These are phyloP conservation scores for Bostrychus sinensis DNA, from an alignment of 2,113 vertebrate species.

Conservation along the genomic window DNA sequence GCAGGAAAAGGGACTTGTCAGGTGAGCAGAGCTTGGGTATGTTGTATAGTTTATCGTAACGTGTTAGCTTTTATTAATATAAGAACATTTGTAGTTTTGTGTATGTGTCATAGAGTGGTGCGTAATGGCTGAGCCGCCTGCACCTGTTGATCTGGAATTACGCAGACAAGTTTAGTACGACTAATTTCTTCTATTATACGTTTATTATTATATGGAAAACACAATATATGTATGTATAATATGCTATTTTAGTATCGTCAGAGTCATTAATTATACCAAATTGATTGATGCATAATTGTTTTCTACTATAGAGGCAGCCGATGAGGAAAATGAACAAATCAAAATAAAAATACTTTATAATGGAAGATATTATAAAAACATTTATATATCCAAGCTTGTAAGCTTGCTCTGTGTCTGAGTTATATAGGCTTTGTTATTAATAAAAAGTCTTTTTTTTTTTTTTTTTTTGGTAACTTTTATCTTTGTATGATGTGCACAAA, in stretches of 20 bases:
- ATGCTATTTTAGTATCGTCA: neutral
- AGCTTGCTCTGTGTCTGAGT: no score
- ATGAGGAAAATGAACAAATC: no score
- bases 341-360: no score
- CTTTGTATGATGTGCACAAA: neutral
- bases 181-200: neutral
- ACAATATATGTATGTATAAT: neutral
- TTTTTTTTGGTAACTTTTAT: neutral
- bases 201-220: neutral
- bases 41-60: neutral
- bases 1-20: neutral
- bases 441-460: no score
- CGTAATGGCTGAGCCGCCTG: slow-evolving; percentile 2
- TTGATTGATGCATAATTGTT: no score
- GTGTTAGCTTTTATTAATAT: neutral
- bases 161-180: slow-evolving; percentile 11
- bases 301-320: no score
- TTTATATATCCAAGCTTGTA: no score
- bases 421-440: no score
- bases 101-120: slow-evolving; percentile 3
- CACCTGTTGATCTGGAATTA: slow-evolving; percentile 42
- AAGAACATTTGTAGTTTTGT: neutral
- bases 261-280: no score
- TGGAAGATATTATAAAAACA: no score
- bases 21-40: slow-evolving; percentile 17